These are phyloP conservation scores for Aphaenogaster floridana DNA, from an alignment of 1,140 invertebrate genomes.

Conservation along the genomic window DNA sequence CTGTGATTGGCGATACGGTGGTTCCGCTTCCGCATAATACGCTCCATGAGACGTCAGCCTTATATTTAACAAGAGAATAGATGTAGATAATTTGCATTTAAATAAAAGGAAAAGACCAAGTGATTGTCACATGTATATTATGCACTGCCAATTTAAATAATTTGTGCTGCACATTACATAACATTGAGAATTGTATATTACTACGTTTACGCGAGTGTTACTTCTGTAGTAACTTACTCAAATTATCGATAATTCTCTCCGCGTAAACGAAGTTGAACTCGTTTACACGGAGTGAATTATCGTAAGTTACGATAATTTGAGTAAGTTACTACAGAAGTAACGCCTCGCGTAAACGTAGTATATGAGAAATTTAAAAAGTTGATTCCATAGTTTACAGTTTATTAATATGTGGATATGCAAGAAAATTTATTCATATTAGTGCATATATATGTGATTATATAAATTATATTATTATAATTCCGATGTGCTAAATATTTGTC, in stretches of 20 bases:
- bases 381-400: background rate
- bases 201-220: no score
- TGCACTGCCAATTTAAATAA: conserved; percentile 38
- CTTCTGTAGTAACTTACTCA: no score
- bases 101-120: background rate
- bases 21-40: no score
- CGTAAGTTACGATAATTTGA: no score
- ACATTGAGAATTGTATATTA: background rate
- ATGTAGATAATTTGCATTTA: background rate
- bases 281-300: no score
- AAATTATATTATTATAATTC: background rate
- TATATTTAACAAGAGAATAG: background rate
- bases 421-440: background rate
- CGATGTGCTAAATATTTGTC: background rate
- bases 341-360: no score
- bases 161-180: conserved; percentile 8
- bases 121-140: background rate
- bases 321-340: no score
- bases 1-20: no score
- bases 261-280: no score
- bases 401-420: conserved; percentile 1
- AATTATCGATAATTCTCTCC: no score
- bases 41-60: background rate
- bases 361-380: background rate
- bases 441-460: background rate